phyloP scores from a whole-genome alignment of 1,140 invertebrate genomes.

The Drosophila azteca region DNA sequence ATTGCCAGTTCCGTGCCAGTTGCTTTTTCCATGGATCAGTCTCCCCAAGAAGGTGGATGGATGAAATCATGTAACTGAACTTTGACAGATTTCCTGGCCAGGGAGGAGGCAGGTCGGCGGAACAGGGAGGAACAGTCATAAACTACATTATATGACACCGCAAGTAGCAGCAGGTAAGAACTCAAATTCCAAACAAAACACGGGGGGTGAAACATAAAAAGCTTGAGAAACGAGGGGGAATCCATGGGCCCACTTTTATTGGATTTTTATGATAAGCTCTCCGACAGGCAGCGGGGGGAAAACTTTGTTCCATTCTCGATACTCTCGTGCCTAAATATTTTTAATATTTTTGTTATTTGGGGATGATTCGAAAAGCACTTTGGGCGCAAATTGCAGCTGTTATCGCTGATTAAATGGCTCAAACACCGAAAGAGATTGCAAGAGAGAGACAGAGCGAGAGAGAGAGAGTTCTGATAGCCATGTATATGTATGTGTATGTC shows the following conservation, averaged over 20 bases:
- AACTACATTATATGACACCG: conserved; percentile 55
- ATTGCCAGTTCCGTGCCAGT: conserved; percentile 57
- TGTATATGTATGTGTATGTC: not conserved
- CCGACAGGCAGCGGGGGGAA: conserved; percentile 19
- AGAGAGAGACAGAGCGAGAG: not conserved
- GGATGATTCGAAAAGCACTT: conserved; percentile 59
- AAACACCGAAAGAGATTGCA: not conserved
- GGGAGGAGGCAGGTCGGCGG: not conserved
- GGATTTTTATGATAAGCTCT: conserved; percentile 74
- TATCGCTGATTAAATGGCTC: conserved; percentile 61
- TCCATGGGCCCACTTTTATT: conserved; percentile 58
- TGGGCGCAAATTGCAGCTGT: conserved; percentile 68
- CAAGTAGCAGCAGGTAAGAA: no score
- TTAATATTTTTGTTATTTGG: conserved; percentile 16
- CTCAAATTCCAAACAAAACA: conserved; percentile 1
- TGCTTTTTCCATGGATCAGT: no score
- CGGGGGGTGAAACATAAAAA: not conserved
- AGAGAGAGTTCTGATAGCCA: no score
- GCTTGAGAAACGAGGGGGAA: conserved; percentile 3
- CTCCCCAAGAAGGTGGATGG: no score
- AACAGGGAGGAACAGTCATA: conserved; percentile 37
- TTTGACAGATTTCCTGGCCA: conserved; percentile 49
- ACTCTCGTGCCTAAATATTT: not conserved
- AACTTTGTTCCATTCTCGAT: conserved; percentile 7
- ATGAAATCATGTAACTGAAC: conserved; percentile 48